Conservation (phyloP, 2,797 vertebrate species). For the Columba guinea region DNA sequence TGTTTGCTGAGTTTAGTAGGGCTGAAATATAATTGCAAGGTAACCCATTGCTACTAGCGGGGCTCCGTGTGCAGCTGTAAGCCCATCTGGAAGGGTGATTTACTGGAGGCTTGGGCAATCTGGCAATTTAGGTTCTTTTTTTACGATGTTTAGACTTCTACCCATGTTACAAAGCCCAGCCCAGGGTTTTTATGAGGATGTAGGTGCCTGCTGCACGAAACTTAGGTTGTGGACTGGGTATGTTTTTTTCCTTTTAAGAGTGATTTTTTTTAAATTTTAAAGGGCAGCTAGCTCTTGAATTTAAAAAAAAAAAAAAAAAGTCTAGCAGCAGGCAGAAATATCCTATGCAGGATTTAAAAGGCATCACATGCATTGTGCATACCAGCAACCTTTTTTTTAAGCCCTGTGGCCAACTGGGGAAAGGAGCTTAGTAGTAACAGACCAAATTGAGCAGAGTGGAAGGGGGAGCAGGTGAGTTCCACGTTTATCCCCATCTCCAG, state of each 20-base stretch:
- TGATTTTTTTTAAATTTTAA: conserved; percentile 36
- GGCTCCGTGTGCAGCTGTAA: background rate
- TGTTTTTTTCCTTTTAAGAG: background rate
- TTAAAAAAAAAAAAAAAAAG: background rate
- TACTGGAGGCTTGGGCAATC: conserved; percentile 33
- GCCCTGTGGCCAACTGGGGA: background rate
- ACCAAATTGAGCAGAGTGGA: background rate
- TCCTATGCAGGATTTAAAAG: conserved; percentile 18
- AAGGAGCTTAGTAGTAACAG: background rate
- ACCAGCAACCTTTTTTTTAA: background rate
- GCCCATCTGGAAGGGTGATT: conserved; percentile 67
- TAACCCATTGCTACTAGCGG: background rate
- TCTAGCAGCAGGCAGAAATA: conserved; percentile 19
- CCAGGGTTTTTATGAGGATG: conserved; percentile 19
- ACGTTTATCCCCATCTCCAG: background rate
- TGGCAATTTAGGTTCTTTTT: conserved; percentile 51
- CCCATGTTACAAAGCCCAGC: background rate
- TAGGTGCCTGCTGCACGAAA: conserved; percentile 44
- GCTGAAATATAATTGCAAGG: conserved; percentile 13
- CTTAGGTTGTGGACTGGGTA: background rate
- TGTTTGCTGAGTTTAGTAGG: background rate
- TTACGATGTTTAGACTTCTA: conserved; percentile 45
- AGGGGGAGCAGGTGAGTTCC: background rate
- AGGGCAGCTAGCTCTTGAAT: conserved; percentile 4
- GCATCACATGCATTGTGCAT: background rate